These are phyloP conservation scores for Drosophila carrolli DNA, from an alignment of 1,140 invertebrate genomes.

Conservation along the genomic window DNA sequence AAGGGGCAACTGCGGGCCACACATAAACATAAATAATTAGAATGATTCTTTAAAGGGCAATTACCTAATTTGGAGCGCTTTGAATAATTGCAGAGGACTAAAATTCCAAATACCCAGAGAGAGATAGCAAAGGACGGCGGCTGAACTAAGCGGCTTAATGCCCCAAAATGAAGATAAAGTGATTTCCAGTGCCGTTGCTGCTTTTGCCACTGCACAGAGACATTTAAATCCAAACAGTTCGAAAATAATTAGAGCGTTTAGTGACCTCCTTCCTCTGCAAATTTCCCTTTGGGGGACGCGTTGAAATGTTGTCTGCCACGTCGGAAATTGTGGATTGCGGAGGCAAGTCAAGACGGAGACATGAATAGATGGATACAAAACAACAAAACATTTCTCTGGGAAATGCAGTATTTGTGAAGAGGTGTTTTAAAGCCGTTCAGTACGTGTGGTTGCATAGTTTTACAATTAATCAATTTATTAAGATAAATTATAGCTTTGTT, in stretches of 20 bases:
- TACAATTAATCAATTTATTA: background rate
- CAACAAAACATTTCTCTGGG: constrained; percentile 10
- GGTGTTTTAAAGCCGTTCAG: background rate
- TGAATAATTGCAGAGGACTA: constrained; percentile 71
- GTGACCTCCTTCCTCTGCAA: constrained; percentile 25
- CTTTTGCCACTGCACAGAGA: constrained; percentile 49
- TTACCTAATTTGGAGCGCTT: constrained; percentile 80
- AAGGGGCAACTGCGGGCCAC: constrained; percentile 14
- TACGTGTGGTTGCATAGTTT: background rate
- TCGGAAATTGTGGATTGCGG: background rate
- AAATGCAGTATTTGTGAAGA: background rate
- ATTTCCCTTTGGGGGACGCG: constrained; percentile 10
- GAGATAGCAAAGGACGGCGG: constrained; percentile 28
- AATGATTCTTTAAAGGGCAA: constrained; percentile 83
- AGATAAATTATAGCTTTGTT: background rate
- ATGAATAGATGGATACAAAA: constrained; percentile 9
- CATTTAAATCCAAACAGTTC: constrained; percentile 77
- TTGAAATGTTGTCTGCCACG: background rate
- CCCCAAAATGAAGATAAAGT: constrained; percentile 77
- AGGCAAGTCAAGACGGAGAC: constrained; percentile 8
- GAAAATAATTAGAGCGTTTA: constrained; percentile 83
- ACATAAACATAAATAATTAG: constrained; percentile 82
- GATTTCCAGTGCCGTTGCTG: constrained; percentile 40
- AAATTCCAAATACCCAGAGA: constrained; percentile 6
- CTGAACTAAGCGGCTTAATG: constrained; percentile 80